Percentiles rank a stretch among this genome's conserved stretches.
phyloP scores from a whole-genome alignment of 2,113 vertebrate species.

The Microcebus tavaratra region DNA sequence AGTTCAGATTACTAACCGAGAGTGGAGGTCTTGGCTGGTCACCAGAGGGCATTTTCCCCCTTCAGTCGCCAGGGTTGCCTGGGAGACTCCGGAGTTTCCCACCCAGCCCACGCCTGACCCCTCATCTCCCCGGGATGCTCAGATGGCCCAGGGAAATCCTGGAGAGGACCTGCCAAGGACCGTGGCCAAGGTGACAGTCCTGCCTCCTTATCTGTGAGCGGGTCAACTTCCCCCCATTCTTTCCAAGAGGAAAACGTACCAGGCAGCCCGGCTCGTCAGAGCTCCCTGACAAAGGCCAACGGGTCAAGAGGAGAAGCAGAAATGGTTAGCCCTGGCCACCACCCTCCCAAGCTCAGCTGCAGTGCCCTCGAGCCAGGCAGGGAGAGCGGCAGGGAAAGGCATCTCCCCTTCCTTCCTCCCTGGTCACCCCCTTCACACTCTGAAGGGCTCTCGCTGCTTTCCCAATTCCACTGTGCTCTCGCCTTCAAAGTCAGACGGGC shows the following conservation, averaged over 20 bases:
- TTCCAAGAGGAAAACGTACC: slow-evolving; percentile 57
- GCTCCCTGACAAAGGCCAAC: not conserved
- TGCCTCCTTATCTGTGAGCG: slow-evolving; percentile 38
- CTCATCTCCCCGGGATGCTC: not conserved
- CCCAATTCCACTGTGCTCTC: not conserved
- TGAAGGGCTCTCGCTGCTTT: not conserved
- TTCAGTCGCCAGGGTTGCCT: not conserved
- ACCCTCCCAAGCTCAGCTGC: not conserved
- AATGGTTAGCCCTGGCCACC: rapidly evolving
- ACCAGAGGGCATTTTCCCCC: not conserved
- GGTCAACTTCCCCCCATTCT: slow-evolving; percentile 65
- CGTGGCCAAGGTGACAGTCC: not conserved
- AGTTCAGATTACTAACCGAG: not conserved
- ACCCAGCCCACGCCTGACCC: slow-evolving; percentile 48
- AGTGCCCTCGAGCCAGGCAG: not conserved
- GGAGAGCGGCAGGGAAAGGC: not conserved
- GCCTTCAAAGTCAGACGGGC: slow-evolving; percentile 19
- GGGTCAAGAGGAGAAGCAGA: not conserved
- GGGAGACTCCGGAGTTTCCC: slow-evolving; percentile 14
- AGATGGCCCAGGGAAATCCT: slow-evolving; percentile 70
- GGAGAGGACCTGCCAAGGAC: slow-evolving; percentile 38
- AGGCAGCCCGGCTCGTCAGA: not conserved
- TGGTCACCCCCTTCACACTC: not conserved
- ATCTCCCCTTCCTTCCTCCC: not conserved
- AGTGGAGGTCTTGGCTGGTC: not conserved